Conservation (phyloP, 2,113 vertebrate species). For the Pan troglodytes region DNA sequence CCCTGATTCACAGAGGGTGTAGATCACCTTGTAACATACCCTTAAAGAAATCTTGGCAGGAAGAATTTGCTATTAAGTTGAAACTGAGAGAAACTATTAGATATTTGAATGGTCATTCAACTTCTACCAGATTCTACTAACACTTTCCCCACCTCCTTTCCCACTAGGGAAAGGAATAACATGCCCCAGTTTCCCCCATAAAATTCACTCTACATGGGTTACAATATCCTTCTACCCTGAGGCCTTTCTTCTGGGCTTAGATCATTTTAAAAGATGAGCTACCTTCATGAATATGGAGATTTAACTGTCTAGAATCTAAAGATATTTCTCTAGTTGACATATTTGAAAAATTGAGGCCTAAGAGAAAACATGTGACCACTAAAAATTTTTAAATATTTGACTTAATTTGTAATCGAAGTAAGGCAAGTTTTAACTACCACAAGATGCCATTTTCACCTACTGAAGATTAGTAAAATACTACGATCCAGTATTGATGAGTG, state of each 20-base stretch:
- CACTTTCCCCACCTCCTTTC: neutral
- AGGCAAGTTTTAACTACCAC: neutral
- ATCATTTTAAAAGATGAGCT: conserved; percentile 25
- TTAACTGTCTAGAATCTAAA: conserved; percentile 2
- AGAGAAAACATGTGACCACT: neutral
- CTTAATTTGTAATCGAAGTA: neutral
- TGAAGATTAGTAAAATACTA: neutral
- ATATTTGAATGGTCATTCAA: neutral
- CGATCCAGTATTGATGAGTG: neutral
- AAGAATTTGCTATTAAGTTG: conserved; percentile 15
- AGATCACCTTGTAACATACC: neutral
- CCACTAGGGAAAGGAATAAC: neutral
- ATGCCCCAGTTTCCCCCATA: neutral
- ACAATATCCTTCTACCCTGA: neutral
- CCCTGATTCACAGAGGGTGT: neutral
- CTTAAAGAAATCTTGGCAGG: neutral
- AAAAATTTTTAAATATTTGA: neutral
- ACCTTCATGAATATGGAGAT: conserved; percentile 23
- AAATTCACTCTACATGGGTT: neutral
- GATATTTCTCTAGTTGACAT: neutral
- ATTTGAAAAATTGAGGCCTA: neutral
- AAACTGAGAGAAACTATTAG: conserved; percentile 6
- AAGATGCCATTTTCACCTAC: neutral
- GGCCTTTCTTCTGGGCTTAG: conserved; percentile 20
- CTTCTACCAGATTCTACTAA: neutral